Evolutionary conservation across 2,113 vertebrate species (phyloP).

Genomic region (Petroica traversi): DNA sequence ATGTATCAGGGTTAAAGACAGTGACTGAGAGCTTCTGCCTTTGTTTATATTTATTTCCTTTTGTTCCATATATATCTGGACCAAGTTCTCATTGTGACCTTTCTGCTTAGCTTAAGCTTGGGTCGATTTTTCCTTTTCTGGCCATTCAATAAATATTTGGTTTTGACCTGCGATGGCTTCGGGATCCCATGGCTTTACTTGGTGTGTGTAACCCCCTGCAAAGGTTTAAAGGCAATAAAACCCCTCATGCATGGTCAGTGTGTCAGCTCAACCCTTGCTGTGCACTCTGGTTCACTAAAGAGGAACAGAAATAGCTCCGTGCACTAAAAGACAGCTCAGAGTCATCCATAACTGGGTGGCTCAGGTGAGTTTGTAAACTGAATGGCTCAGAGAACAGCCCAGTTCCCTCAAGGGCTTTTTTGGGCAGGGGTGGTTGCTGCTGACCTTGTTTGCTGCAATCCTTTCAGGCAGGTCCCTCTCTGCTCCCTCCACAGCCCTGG

Average conservation of each 20-base stretch:
- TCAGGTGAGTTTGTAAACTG: background rate
- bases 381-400: background rate
- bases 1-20: background rate
- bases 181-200: background rate
- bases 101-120: background rate
- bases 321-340: background rate
- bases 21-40: background rate
- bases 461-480: constrained; percentile 52
- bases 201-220: background rate
- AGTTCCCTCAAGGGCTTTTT: background rate
- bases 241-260: background rate
- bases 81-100: background rate
- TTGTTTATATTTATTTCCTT: background rate
- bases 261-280: background rate
- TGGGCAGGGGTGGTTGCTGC: background rate
- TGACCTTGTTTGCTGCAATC: background rate
- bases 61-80: background rate
- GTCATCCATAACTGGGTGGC: background rate
- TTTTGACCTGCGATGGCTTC: background rate
- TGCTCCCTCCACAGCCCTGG: background rate
- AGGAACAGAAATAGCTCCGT: background rate
- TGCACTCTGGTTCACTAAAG: background rate
- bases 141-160: background rate
- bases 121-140: background rate
- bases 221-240: background rate